Evolutionary conservation across 2,888 invertebrate species (phyloP).

Genomic region (Nymphalis urticae): DNA sequence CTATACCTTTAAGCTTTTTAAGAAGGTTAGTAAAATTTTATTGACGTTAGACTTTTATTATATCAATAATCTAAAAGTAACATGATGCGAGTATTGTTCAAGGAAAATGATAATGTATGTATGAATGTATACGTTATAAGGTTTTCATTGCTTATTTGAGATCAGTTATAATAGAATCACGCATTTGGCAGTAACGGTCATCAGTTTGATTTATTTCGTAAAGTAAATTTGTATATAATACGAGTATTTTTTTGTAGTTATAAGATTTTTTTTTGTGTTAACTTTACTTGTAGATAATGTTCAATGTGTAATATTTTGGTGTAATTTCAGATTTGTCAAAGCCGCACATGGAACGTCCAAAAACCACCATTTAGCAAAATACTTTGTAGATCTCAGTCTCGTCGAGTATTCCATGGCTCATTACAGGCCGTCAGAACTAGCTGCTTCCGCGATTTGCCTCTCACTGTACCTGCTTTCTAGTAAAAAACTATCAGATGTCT

Average conservation of each 20-base stretch:
- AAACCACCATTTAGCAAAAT: conserved; percentile 93
- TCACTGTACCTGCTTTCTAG: conserved; percentile 82
- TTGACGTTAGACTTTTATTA: not conserved
- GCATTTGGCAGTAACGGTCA: too few relatives aligned
- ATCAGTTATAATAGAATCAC: too few relatives aligned
- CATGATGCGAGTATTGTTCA: too few relatives aligned
- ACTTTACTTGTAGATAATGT: not conserved
- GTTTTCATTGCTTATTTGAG: too few relatives aligned
- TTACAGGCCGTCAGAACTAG: conserved; percentile 90
- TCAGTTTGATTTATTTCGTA: too few relatives aligned
- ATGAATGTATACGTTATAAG: too few relatives aligned
- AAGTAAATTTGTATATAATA: too few relatives aligned
- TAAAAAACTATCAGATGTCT: conserved; percentile 74
- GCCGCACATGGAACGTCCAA: conserved; percentile 81
- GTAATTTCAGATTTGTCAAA: conserved; percentile 79
- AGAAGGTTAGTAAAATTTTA: conserved; percentile 82
- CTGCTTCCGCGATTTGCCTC: conserved; percentile 90
- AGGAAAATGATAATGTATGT: too few relatives aligned
- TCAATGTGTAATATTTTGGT: not conserved
- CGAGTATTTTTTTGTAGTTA: too few relatives aligned
- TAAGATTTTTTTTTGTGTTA: not conserved
- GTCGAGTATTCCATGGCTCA: conserved; percentile 90
- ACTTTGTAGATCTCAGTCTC: conserved; percentile 92
- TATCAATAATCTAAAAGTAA: too few relatives aligned
- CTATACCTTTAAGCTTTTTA: conserved; percentile 93